Evolutionary conservation across 2,888 invertebrate genomes (phyloP).

Genomic region (Nymphalis urticae): DNA sequence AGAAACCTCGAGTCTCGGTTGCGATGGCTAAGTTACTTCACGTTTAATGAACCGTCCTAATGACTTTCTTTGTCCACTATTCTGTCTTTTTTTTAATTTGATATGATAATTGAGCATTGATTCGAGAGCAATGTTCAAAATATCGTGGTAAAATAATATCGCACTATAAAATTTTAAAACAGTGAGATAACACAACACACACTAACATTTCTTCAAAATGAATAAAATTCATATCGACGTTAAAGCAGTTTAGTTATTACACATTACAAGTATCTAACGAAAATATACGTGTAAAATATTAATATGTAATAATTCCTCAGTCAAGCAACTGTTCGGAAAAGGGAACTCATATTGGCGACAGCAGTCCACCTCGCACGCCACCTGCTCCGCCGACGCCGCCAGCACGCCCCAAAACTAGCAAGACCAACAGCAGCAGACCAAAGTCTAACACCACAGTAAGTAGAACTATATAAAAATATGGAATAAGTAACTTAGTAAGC

Average conservation of each 20-base stretch:
- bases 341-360: slow-evolving; percentile 54
- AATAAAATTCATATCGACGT: too few relatives aligned
- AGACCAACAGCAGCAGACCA: slow-evolving; percentile 52
- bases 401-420: slow-evolving; percentile 54
- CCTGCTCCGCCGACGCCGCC: slow-evolving; percentile 65
- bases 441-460: slow-evolving; percentile 59
- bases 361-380: slow-evolving; percentile 72
- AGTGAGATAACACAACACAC: too few relatives aligned
- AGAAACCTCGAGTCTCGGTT: slow-evolving; percentile 23
- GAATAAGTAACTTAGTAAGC: not conserved
- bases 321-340: slow-evolving; percentile 71
- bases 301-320: slow-evolving; percentile 42
- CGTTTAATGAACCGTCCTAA: slow-evolving; percentile 31
- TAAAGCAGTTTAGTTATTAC: too few relatives aligned
- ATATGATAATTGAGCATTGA: not conserved
- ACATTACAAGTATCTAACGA: too few relatives aligned
- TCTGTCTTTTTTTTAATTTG: not conserved
- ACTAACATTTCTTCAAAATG: too few relatives aligned
- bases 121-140: not conserved
- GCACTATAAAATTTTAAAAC: too few relatives aligned
- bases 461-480: slow-evolving; percentile 18
- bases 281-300: not conserved
- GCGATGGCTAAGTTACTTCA: slow-evolving; percentile 29
- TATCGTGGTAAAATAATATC: not conserved
- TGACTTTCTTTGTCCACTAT: slow-evolving; percentile 24